Evolutionary conservation across 2,888 invertebrate species (phyloP).

Genomic region (Archips xylosteana): DNA sequence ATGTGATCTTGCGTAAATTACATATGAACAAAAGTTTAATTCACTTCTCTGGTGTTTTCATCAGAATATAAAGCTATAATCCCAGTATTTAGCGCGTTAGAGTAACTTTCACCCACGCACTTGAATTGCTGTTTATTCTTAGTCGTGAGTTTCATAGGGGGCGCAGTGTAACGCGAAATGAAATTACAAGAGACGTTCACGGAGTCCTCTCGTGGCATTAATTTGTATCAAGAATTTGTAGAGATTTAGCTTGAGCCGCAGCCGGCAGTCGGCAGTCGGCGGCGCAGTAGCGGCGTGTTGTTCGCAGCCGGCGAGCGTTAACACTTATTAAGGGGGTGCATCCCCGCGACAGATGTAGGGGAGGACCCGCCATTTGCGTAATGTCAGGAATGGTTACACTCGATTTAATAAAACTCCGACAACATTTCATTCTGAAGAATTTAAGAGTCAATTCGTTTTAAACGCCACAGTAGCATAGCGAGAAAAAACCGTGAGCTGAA

Average conservation of each 20-base stretch:
- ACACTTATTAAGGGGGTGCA: slow-evolving; percentile 86
- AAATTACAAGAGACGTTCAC: slow-evolving; percentile 78
- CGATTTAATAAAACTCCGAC: slow-evolving; percentile 85
- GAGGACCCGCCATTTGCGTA: slow-evolving; percentile 84
- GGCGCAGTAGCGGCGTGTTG: slow-evolving; percentile 62
- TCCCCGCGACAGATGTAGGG: slow-evolving; percentile 85
- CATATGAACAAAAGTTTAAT: not conserved
- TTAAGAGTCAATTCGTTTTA: slow-evolving; percentile 85
- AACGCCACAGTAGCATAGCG: slow-evolving; percentile 80
- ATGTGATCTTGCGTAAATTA: not conserved
- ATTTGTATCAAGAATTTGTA: slow-evolving; percentile 86
- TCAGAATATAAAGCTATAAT: slow-evolving; percentile 45
- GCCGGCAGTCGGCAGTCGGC: slow-evolving; percentile 52
- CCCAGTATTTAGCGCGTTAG: slow-evolving; percentile 52
- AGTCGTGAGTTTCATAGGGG: slow-evolving; percentile 51
- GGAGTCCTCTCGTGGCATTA: slow-evolving; percentile 77
- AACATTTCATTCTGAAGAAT: slow-evolving; percentile 84
- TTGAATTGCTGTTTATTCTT: slow-evolving; percentile 39
- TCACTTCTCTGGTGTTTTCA: slow-evolving; percentile 3
- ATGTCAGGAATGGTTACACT: slow-evolving; percentile 85
- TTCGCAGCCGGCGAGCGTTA: slow-evolving; percentile 84
- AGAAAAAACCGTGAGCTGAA: slow-evolving; percentile 83
- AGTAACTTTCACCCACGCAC: slow-evolving; percentile 52
- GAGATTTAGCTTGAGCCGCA: slow-evolving; percentile 81
- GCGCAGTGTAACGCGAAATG: slow-evolving; percentile 71